Conservation (phyloP, 2,113 vertebrate species). For the Odocoileus hemionus region DNA sequence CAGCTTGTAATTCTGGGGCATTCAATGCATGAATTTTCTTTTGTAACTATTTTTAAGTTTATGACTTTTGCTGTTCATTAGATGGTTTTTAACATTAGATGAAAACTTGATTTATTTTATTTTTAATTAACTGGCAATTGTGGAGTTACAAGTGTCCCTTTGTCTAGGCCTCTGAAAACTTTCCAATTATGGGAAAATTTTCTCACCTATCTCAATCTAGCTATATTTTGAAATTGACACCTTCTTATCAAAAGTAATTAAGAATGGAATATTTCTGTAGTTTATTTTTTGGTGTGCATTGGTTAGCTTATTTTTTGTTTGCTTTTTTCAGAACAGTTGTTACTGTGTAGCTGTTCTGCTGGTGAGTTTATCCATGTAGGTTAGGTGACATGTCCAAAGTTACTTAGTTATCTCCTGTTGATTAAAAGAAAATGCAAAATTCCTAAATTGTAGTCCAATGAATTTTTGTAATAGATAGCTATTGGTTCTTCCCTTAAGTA, state of each 20-base stretch:
- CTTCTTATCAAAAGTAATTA: conserved; percentile 70
- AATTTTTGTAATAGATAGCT: neutral
- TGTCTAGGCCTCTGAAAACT: neutral
- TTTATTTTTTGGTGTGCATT: conserved; percentile 16
- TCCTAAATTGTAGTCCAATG: neutral
- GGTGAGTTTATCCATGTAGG: neutral
- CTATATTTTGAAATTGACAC: conserved; percentile 69
- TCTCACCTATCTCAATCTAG: neutral
- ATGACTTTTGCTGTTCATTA: neutral
- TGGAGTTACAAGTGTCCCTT: neutral
- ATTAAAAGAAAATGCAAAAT: neutral
- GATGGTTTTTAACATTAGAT: neutral
- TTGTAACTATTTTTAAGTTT: neutral
- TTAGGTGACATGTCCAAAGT: neutral
- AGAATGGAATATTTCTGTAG: conserved; percentile 69
- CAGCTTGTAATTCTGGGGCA: neutral
- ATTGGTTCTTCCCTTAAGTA: neutral
- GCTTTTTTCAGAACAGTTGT: conserved; percentile 54
- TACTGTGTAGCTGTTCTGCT: conserved; percentile 60
- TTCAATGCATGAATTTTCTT: neutral
- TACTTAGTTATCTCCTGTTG: neutral
- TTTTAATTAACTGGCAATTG: neutral
- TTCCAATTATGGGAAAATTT: neutral
- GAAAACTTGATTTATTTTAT: neutral
- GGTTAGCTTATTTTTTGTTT: neutral